Percentiles rank a stretch among this genome's conserved stretches.
These are phyloP conservation scores for Ectropis crepuscularia DNA, from an alignment of 2,888 invertebrate genomes.

Conservation along the genomic window DNA sequence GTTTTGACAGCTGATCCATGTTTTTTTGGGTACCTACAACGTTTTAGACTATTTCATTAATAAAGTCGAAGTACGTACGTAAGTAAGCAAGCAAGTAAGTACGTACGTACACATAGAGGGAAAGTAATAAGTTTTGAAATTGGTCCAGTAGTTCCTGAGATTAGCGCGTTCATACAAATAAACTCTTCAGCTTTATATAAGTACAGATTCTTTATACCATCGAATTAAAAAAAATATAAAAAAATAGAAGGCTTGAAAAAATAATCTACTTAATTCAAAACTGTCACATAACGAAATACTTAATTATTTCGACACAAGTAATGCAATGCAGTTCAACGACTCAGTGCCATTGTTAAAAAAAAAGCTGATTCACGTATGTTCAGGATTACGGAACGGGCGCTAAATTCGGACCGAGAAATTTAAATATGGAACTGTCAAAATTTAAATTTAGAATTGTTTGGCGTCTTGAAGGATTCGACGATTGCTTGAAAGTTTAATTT, in stretches of 20 bases:
- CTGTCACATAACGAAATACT: conserved; percentile 5
- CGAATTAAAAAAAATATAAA: too few species aligned
- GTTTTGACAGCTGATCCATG: too few species aligned
- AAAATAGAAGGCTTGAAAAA: background rate
- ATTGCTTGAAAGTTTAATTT: background rate
- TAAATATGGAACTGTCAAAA: conserved; percentile 29
- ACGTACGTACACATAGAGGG: too few species aligned
- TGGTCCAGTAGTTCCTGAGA: too few species aligned
- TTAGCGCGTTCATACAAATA: too few species aligned
- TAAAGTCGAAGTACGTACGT: too few species aligned
- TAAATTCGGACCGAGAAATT: conserved; percentile 28
- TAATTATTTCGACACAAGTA: conserved; percentile 24
- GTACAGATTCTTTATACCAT: too few species aligned
- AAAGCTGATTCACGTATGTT: conserved; percentile 33
- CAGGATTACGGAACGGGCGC: conserved; percentile 27
- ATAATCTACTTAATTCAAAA: background rate
- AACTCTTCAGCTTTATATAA: too few species aligned
- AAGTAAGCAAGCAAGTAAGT: too few species aligned
- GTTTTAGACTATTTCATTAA: too few species aligned
- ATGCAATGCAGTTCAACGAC: conserved; percentile 34
- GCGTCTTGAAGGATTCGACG: background rate
- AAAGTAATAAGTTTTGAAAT: too few species aligned
- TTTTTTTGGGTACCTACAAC: too few species aligned
- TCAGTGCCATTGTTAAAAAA: conserved; percentile 35
- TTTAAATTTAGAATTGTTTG: conserved; percentile 24